Evolutionary conservation across 2,797 vertebrate genomes (phyloP), one percentile per base, ranked within the genome.

Genomic region (Benthosema pterotum): DNA sequence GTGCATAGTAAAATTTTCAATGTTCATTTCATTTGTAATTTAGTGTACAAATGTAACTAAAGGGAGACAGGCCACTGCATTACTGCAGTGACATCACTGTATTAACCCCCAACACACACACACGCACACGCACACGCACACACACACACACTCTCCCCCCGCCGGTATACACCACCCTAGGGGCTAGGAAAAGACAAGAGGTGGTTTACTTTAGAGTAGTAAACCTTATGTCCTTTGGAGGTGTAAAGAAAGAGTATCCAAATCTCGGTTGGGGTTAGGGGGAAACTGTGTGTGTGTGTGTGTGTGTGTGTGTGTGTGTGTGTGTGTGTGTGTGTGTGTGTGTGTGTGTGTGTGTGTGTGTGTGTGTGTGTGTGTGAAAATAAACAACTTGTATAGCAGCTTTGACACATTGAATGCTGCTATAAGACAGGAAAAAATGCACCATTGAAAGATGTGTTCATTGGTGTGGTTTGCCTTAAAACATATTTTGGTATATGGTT

Each of bases 161-260:
- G 47, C 42, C 13, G 17, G 43, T 47, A 65, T 62, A 75, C 51
- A 43, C 14, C 19, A 51, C 68, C 57, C 60, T 25, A 3, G 52
- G 42, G 77, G 61, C 60, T 61, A 57, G 66, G 72, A 71, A 80
- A 80, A 43, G 65, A 75, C 71, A 69, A 15, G 45, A 9, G 60
- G 70, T 66, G 48, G 57, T 69, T 75, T 81, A 63, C 60, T 69
- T 75, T 81, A 63, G 57, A 74, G 18, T 28, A 77, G 51, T 32
- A 22, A 65, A 60, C 25, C 50, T 13, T 12, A 54, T 68, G 42
- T 69, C 55, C 51, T 52, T 48, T 47, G 15, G 32, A 38, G 0
- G 17, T 49, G 60, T 58, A 62, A 67, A 71, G 32, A 79, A 71
- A 49, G n/a, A n/a, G 55, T 71, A 61, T 71, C 54, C 69, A 72